Percentiles rank a stretch among this genome's conserved stretches.
Evolutionary conservation across 2,888 invertebrate genomes (phyloP).

Genomic region (Ophonus ardosiacus): DNA sequence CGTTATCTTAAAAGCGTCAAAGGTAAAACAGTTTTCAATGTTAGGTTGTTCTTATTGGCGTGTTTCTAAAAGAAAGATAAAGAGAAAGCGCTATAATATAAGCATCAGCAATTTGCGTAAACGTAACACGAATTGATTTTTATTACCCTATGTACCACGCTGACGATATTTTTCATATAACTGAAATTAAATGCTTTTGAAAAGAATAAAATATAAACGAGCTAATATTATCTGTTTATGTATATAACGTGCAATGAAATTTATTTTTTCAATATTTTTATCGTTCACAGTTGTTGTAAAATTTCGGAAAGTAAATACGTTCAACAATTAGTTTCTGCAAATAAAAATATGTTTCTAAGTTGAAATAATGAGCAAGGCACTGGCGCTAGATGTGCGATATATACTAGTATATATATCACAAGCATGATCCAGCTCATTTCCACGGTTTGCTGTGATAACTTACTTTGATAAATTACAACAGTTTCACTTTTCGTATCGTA

Average conservation of each 20-base stretch:
- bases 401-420: slow-evolving; percentile 22
- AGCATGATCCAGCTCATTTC: not conserved
- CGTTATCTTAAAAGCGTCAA: slow-evolving; percentile 1
- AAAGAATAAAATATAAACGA: too few species aligned
- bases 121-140: not conserved
- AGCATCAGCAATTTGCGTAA: slow-evolving; percentile 2
- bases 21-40: not conserved
- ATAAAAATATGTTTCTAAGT: not conserved
- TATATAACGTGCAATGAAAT: not conserved
- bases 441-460: slow-evolving; percentile 19
- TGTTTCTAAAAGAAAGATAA: not conserved
- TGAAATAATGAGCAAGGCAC: not conserved
- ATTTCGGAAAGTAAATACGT: not conserved
- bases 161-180: too few species aligned
- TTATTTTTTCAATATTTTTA: not conserved
- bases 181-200: too few species aligned
- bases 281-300: not conserved
- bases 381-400: not conserved
- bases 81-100: not conserved
- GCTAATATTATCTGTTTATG: too few species aligned
- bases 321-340: not conserved
- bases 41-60: slow-evolving; percentile 5
- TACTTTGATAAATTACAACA: slow-evolving; percentile 23
- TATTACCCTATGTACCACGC: not conserved
- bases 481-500: not conserved